These are phyloP conservation scores for Campoletis sonorensis DNA, from an alignment of 1,140 invertebrate species.

Conservation along the genomic window DNA sequence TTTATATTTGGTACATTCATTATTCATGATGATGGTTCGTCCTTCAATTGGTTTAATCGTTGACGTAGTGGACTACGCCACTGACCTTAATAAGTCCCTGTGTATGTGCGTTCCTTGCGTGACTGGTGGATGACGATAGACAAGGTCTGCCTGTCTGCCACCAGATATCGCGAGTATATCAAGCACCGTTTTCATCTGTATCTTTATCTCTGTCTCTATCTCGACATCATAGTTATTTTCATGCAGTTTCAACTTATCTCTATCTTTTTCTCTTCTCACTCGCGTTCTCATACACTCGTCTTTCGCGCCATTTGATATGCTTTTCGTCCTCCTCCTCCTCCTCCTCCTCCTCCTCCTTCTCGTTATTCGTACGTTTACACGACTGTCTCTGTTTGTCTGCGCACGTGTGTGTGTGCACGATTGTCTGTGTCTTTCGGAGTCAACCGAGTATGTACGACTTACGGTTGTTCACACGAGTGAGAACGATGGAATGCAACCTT, in stretches of 20 bases:
- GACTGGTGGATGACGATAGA: conserved; percentile 68
- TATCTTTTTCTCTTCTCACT: conserved; percentile 45
- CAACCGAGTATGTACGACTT: conserved; percentile 54
- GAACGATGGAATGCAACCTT: conserved; percentile 62
- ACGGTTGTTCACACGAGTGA: conserved; percentile 61
- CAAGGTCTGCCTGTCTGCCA: conserved; percentile 64
- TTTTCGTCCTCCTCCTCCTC: conserved; percentile 24
- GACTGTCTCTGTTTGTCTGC: not conserved
- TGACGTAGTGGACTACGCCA: conserved; percentile 61
- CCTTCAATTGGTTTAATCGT: conserved; percentile 29
- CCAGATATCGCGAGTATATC: conserved; percentile 63
- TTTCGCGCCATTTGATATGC: conserved; percentile 19
- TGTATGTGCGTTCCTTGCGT: conserved; percentile 63
- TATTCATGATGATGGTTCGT: not conserved
- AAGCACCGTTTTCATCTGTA: conserved; percentile 50
- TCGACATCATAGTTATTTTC: not conserved
- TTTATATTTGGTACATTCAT: too few relatives aligned
- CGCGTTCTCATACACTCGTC: not conserved
- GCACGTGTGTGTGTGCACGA: too few relatives aligned
- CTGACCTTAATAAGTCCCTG: conserved; percentile 70
- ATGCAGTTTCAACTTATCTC: conserved; percentile 44
- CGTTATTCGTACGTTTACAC: not conserved
- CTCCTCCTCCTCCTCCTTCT: conserved; percentile 12
- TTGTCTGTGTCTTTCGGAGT: not conserved
- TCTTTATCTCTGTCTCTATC: conserved; percentile 38